Evolutionary conservation across 2,113 vertebrate species (phyloP).

Genomic region (Salvelinus fontinalis): DNA sequence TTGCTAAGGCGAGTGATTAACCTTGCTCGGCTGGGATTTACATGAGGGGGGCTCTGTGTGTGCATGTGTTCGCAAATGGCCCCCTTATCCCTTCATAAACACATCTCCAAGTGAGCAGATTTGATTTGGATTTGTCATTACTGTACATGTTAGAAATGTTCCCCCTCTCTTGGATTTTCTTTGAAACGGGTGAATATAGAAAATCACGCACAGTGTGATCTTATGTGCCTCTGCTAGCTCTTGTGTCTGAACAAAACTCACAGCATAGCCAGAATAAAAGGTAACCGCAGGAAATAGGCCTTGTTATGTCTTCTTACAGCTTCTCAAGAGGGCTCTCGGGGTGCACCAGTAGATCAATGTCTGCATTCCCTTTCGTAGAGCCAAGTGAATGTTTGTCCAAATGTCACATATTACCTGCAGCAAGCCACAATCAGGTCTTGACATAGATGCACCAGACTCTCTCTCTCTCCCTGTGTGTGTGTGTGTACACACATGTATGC

Average conservation of each 20-base stretch:
- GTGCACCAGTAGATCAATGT: too few species aligned
- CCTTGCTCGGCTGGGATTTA: constrained; percentile 19
- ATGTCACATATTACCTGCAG: constrained; percentile 30
- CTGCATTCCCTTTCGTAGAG: too few species aligned
- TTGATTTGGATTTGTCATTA: constrained; percentile 1
- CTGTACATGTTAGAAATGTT: background rate
- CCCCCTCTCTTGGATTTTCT: background rate
- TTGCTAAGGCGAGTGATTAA: constrained; percentile 61
- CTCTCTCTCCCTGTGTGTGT: constrained; percentile 2
- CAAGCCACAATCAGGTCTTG: too few species aligned
- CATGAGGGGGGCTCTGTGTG: constrained; percentile 4
- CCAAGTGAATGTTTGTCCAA: constrained; percentile 7
- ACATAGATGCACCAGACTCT: background rate
- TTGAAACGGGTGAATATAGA: too few species aligned
- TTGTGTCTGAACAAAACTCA: too few species aligned
- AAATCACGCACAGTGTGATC: too few species aligned
- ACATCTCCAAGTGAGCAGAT: constrained; percentile 8
- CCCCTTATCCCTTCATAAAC: background rate
- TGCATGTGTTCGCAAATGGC: constrained; percentile 19
- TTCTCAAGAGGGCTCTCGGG: too few species aligned
- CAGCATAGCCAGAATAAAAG: too few species aligned
- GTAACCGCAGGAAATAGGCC: too few species aligned
- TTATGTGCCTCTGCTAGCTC: too few species aligned
- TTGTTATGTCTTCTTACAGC: too few species aligned
- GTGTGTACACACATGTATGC: constrained; percentile 2